Percentiles rank a stretch among this genome's conserved stretches.
These are phyloP conservation scores for Polia nebulosa DNA, from an alignment of 2,888 invertebrate species.

Conservation along the genomic window DNA sequence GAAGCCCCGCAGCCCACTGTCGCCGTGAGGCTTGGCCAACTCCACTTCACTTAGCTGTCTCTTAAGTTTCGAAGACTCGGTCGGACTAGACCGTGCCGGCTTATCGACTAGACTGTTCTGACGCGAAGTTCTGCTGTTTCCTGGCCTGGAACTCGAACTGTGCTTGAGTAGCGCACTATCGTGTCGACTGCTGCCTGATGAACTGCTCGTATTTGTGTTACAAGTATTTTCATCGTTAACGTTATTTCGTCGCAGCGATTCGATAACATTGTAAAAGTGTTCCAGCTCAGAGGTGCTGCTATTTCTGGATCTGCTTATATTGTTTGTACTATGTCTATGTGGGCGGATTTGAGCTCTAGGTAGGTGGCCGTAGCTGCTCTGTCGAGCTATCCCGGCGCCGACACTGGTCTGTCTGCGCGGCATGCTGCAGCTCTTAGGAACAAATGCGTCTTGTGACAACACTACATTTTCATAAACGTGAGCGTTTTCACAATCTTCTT, in stretches of 20 bases:
- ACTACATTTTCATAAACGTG: constrained; percentile 88
- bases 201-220: constrained; percentile 81
- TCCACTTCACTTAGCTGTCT: constrained; percentile 84
- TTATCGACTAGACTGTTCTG: constrained; percentile 83
- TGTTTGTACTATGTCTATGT: constrained; percentile 81
- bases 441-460: constrained; percentile 78
- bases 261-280: constrained; percentile 85
- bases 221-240: constrained; percentile 66
- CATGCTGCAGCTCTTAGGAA: constrained; percentile 87
- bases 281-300: constrained; percentile 81
- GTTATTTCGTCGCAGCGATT: constrained; percentile 79
- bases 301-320: constrained; percentile 78
- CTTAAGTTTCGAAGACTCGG: constrained; percentile 73
- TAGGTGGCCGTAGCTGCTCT: constrained; percentile 84
- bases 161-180: constrained; percentile 68
- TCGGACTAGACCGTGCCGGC: constrained; percentile 73
- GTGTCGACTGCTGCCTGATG: constrained; percentile 80
- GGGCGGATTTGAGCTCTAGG: constrained; percentile 83
- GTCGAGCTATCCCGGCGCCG: constrained; percentile 80
- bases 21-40: constrained; percentile 70
- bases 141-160: constrained; percentile 65
- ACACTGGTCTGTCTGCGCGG: constrained; percentile 83
- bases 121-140: constrained; percentile 71
- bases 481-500: constrained; percentile 82
- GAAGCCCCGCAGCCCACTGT: constrained; percentile 79